Evolutionary conservation across 2,797 vertebrate genomes (phyloP).

Genomic region (Megalops cyprinoides): DNA sequence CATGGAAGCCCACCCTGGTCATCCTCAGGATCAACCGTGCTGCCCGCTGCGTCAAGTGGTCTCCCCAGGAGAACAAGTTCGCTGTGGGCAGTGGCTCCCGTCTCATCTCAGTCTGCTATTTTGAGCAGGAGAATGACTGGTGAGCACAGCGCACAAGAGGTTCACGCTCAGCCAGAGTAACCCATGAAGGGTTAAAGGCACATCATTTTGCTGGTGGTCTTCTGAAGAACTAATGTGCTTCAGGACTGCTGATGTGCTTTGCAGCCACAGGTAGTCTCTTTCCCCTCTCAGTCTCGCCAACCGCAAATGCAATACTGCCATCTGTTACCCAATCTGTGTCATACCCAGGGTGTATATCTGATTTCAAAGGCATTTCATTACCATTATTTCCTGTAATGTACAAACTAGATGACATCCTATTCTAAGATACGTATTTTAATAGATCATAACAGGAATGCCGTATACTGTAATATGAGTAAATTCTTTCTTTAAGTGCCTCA

Average conservation of each 20-base stretch:
- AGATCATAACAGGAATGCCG: not conserved
- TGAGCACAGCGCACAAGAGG: constrained; percentile 47
- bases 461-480: too few relatives aligned
- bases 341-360: not conserved
- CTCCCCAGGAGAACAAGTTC: constrained; percentile 96
- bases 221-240: not conserved
- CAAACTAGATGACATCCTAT: not conserved
- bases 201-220: not conserved
- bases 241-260: not conserved
- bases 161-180: not conserved
- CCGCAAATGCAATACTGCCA: not conserved
- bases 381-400: not conserved
- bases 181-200: not conserved
- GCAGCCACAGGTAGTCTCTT: not conserved
- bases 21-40: constrained; percentile 97
- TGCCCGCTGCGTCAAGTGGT: constrained; percentile 97
- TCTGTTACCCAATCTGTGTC: constrained; percentile 1
- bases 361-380: not conserved
- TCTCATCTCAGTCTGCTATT: constrained; percentile 98
- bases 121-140: constrained; percentile 98
- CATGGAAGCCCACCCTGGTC: constrained; percentile 97
- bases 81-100: constrained; percentile 95
- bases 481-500: not conserved
- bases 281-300: not conserved
- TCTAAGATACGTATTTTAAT: not conserved